Evolutionary conservation across 1,140 invertebrate species (phyloP), one percentile per base, ranked within the genome.

Genomic region (Holcopasites calliopsidis): DNA sequence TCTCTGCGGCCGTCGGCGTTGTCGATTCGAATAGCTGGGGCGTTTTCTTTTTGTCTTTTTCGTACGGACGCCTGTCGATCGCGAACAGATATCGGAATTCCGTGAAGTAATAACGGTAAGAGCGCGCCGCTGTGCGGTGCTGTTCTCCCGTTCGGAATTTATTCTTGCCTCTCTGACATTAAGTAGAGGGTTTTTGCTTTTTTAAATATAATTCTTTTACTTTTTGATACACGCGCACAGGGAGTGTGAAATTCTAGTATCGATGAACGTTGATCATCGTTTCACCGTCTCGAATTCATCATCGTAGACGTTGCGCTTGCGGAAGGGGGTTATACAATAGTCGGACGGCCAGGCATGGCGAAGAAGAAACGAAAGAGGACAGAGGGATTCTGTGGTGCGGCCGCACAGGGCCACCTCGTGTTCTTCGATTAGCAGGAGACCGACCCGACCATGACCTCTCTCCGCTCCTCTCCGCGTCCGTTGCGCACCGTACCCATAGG

Each of bases 371-470:
- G 57, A 28, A 35, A 35, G 42, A 57, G 55, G 38, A 65, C 54
- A 71, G 28, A 77, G 50, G 79, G 77, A 83, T 79, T 66, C 77
- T 83, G 38, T 49, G 75, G 75, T 42, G 65, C 44, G 61, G 71
- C 64, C 76, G 70, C 65, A 58, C 54, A 82, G 84, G 85, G 75
- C 84, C 85, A 85, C 74, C 80, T 76, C 87, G 89, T 89, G 91
- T 91, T 90, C 86, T 90, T 91, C 90, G 91, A 91, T 91, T 91
- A 92, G 90, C 88, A 83, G 87, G 85, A 88, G 88, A 89, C 86
- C 90, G 90, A 91, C 90, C 90, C 90, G 90, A 91, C 90, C 90
- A 84, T 91, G 90, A 91, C 90, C 91, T 90, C 88, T 87, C 84
- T 83, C 80, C 80, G 85, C 79, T 85, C 77, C 21, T 65, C 71